Conservation (phyloP, 2,113 vertebrate genomes). For the Pipra filicauda region DNA sequence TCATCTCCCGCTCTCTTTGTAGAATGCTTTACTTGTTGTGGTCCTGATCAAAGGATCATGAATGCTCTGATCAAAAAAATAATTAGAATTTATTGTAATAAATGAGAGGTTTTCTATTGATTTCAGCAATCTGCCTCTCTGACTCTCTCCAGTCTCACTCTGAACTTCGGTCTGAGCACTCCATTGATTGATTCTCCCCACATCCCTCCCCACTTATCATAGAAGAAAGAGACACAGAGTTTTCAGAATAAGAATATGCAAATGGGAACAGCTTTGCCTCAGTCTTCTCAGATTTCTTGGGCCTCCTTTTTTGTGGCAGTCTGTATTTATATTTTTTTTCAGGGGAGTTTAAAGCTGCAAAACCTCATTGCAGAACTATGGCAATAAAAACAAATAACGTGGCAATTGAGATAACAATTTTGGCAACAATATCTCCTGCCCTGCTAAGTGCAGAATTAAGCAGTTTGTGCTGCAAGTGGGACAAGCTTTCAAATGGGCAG, state of each 20-base stretch:
- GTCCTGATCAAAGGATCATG: not conserved
- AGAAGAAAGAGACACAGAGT: not conserved
- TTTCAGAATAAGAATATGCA: not conserved
- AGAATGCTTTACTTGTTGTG: not conserved
- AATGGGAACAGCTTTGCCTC: not conserved
- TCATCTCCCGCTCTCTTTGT: not conserved
- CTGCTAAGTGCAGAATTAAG: slow-evolving; percentile 7
- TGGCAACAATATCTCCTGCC: slow-evolving; percentile 9
- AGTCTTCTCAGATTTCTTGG: not conserved
- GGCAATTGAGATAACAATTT: not conserved
- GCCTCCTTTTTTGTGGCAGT: not conserved
- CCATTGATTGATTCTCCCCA: not conserved
- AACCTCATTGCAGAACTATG: slow-evolving; percentile 21
- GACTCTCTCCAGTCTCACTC: not conserved
- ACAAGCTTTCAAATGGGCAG: not conserved
- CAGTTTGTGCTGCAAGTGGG: not conserved
- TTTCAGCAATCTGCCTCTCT: not conserved
- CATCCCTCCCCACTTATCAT: not conserved
- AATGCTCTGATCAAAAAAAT: not conserved
- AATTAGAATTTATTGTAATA: not conserved
- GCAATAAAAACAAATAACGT: slow-evolving; percentile 35
- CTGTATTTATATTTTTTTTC: not conserved
- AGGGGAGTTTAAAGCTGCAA: not conserved
- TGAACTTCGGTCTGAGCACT: not conserved
- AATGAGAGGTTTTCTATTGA: not conserved